These are phyloP conservation scores for Embiotoca jacksoni DNA, from an alignment of 2,113 vertebrate genomes.

Conservation along the genomic window DNA sequence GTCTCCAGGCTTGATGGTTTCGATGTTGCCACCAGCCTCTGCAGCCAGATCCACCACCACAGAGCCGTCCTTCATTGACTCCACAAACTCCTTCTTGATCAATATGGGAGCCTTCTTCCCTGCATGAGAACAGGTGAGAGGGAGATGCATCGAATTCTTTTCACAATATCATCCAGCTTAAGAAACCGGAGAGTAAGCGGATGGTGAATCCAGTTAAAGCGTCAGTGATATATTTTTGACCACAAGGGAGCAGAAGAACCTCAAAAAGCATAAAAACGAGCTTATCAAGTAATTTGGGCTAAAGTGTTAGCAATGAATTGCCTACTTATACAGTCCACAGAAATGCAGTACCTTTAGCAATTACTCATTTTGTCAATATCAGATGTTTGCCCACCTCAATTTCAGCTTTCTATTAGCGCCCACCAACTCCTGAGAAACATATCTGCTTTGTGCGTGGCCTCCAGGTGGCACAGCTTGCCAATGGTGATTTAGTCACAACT, in stretches of 20 bases:
- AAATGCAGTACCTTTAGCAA: background rate
- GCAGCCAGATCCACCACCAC: conserved; percentile 82
- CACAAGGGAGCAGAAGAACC: conserved; percentile 10
- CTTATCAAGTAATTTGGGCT: background rate
- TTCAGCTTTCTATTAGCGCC: background rate
- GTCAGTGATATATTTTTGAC: background rate
- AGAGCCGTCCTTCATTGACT: conserved; percentile 79
- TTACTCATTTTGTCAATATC: background rate
- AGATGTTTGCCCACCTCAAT: background rate
- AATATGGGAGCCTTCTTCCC: conserved; percentile 76
- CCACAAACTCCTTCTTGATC: conserved; percentile 79
- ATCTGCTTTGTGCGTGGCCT: background rate
- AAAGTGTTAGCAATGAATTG: background rate
- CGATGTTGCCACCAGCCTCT: conserved; percentile 83
- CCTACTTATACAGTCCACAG: background rate
- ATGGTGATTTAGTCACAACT: background rate
- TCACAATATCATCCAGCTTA: background rate
- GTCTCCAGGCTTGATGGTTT: conserved; percentile 79
- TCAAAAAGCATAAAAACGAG: background rate
- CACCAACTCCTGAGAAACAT: background rate
- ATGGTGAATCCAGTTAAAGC: background rate
- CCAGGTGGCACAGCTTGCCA: too few relatives aligned
- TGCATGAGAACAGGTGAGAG: conserved; percentile 31
- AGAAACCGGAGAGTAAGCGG: background rate
- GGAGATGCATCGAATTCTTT: background rate